Base-by-base conservation (phyloP, 1,140 invertebrate genomes). In the Pseudomyrmex gracilis region DNA sequence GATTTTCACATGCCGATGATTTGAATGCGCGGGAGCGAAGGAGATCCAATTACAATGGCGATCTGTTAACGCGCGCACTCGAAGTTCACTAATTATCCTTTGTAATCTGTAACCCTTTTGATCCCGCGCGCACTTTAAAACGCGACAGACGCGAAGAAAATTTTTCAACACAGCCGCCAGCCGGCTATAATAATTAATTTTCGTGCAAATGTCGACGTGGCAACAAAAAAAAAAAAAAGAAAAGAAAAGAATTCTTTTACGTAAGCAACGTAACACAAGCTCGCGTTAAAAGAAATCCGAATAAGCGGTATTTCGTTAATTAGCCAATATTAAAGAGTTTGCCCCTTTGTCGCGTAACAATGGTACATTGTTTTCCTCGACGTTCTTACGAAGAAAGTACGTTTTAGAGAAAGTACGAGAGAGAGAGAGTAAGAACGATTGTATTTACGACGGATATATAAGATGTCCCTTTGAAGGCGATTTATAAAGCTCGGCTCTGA, bases 141-240 rank as follows among this genome's bases (percentile, higher is more conserved):
- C 20, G 15, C 24, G 58, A n/a, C 55, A 45, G 22, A 61, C 55
- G 78, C 58, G 45, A 82, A 82, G 80, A 76, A 82, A 76, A 82
- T 55, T 82, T 76, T 82, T 64, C 70, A n/a, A n/a, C n/a, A 76
- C 43, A 63, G 70, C 78, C 60, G 47, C 55, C 53, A 78, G 10
- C 70, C 70, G 12, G 55, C 58, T 82, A 76, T 82, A 76, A 82
- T 82, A 82, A 82, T 82, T 82, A 82, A 82, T 82, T 82, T 82
- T 63, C 80, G 57, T 73, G 55, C 43, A 80, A 5, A 73, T 80
- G 57, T 22, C 77, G 15, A 43, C 53, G 49, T 47, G 47, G 43
- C n/a, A 74, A 74, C 47, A 49, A 47, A 76, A 76, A 82, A 76
- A 63, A 34, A 34, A 7, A 7, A 34, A 34, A 76, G 55, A 34